Conservation (phyloP, 2,113 vertebrate species). For the Heterocephalus glaber region DNA sequence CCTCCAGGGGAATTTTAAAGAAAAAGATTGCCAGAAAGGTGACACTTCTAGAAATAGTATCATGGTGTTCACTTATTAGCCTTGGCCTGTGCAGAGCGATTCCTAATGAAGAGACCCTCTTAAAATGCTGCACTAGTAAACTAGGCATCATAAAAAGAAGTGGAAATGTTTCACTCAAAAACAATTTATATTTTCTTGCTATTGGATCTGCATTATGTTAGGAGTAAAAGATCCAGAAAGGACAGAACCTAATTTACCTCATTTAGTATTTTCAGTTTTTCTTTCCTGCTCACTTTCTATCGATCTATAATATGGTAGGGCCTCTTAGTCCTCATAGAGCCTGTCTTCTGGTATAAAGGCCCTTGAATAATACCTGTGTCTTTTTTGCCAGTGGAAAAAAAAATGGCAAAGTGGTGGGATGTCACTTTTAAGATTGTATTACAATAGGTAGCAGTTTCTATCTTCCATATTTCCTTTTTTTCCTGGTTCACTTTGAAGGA, state of each 20-base stretch:
- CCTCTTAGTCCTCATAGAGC: neutral
- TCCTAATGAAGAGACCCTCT: slow-evolving; percentile 65
- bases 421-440: neutral
- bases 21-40: slow-evolving; percentile 75
- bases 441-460: neutral
- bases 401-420: neutral
- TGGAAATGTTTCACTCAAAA: slow-evolving; percentile 58
- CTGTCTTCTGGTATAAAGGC: neutral
- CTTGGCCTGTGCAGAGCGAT: slow-evolving; percentile 61
- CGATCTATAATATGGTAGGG: neutral
- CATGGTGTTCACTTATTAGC: slow-evolving; percentile 75
- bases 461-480: neutral
- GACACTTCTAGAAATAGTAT: slow-evolving; percentile 75
- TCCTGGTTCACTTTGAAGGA: neutral
- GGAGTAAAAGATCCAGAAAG: slow-evolving; percentile 1
- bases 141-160: slow-evolving; percentile 62
- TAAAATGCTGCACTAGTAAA: slow-evolving; percentile 66
- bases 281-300: slow-evolving; percentile 13
- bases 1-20: slow-evolving; percentile 77
- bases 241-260: slow-evolving; percentile 14
- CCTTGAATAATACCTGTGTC: neutral
- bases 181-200: slow-evolving; percentile 61
- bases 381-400: neutral
- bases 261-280: neutral
- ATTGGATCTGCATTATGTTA: neutral